Evolutionary conservation across 2,113 vertebrate genomes (phyloP).

Genomic region (Amblyopsis rosae): DNA sequence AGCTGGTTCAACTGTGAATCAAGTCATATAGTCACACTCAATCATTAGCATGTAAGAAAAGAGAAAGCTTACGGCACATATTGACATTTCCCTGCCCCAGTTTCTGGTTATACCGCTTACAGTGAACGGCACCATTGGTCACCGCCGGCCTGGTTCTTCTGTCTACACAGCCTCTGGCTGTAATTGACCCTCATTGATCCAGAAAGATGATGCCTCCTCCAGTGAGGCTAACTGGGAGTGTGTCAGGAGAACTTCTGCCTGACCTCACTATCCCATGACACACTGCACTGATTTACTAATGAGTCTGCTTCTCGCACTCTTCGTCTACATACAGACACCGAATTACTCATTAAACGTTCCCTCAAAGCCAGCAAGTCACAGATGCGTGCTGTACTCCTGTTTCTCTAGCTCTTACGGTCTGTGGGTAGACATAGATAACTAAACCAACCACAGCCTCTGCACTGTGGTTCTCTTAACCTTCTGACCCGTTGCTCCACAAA

Average conservation of each 20-base stretch:
- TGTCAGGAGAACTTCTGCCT: conserved; percentile 14
- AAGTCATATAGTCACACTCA: too few relatives aligned
- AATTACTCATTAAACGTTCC: neutral
- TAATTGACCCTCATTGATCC: conserved; percentile 42
- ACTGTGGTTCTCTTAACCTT: conserved; percentile 1
- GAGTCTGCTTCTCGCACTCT: conserved; percentile 16
- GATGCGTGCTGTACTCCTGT: neutral
- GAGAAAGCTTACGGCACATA: too few relatives aligned
- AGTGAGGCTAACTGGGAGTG: neutral
- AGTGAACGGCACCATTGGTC: neutral
- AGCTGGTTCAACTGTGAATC: too few relatives aligned
- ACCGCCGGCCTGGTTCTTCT: neutral
- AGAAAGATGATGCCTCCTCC: conserved; percentile 32
- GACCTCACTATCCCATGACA: conserved; percentile 16
- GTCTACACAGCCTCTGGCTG: neutral
- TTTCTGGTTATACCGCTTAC: neutral
- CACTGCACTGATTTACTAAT: conserved; percentile 42
- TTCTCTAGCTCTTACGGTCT: neutral
- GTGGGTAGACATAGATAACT: conserved; percentile 20
- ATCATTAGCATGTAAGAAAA: too few relatives aligned
- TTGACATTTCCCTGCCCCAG: too few relatives aligned
- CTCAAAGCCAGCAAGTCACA: neutral
- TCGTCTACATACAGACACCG: neutral
- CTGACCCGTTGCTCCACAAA: neutral
- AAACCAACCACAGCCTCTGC: conserved; percentile 44